Evolutionary conservation across 2,797 vertebrate genomes (phyloP).

Genomic region (Borostomias antarcticus): DNA sequence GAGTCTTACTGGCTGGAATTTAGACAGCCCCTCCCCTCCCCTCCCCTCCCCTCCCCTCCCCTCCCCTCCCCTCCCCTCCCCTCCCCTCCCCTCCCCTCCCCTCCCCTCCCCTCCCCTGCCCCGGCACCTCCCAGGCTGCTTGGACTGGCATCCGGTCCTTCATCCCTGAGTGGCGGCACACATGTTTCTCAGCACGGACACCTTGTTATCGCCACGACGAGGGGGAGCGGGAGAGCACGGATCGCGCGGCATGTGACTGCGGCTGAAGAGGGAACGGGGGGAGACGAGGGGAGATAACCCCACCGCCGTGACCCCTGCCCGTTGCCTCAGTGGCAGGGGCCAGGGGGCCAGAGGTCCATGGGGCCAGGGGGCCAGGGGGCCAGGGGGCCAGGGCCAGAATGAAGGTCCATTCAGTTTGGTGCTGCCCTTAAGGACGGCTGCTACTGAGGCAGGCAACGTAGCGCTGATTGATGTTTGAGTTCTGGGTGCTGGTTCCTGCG

Average conservation of each 20-base stretch:
- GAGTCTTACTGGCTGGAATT: constrained; percentile 75
- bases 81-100: background rate
- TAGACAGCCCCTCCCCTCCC: constrained; percentile 65
- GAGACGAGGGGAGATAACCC: constrained; percentile 65
- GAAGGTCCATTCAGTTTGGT: constrained; percentile 66
- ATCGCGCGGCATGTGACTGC: constrained; percentile 73
- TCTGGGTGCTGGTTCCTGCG: too few relatives aligned
- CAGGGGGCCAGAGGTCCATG: background rate
- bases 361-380: constrained; percentile 17
- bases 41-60: constrained; percentile 27
- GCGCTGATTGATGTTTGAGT: constrained; percentile 75
- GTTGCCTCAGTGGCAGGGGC: constrained; percentile 54
- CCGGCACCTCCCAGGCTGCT: constrained; percentile 40
- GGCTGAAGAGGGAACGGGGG: constrained; percentile 64
- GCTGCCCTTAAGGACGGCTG: constrained; percentile 55
- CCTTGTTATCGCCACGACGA: constrained; percentile 82
- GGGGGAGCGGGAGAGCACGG: constrained; percentile 65
- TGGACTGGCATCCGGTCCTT: constrained; percentile 58
- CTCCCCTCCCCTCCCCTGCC: constrained; percentile 29
- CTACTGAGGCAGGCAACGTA: constrained; percentile 55
- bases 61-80: constrained; percentile 22
- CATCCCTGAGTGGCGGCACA: constrained; percentile 64
- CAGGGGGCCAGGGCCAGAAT: constrained; percentile 59
- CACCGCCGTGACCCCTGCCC: constrained; percentile 43
- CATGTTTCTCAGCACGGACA: constrained; percentile 84